These are phyloP conservation scores for Aethes cnicana DNA, from an alignment of 2,888 invertebrate genomes.

Conservation along the genomic window DNA sequence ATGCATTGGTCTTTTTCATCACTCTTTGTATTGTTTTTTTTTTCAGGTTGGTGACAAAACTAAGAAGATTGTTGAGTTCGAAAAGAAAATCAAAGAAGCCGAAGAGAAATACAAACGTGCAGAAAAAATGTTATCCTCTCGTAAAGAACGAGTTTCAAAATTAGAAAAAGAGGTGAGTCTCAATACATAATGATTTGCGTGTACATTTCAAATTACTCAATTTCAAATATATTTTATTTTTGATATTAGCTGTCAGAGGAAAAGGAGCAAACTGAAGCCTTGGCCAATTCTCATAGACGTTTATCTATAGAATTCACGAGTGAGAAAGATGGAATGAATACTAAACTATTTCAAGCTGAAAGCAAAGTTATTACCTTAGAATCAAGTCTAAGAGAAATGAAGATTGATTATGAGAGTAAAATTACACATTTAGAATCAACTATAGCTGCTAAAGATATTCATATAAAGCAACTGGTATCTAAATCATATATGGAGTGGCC, in stretches of 20 bases:
- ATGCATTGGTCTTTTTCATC: too few species aligned
- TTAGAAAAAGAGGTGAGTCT: conserved; percentile 83
- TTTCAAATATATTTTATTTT: too few species aligned
- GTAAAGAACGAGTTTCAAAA: conserved; percentile 82
- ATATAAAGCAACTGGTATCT: conserved; percentile 84
- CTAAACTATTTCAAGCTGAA: conserved; percentile 72
- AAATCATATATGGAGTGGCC: conserved; percentile 37
- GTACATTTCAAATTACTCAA: too few species aligned
- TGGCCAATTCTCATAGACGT: conserved; percentile 63
- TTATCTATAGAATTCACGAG: conserved; percentile 68
- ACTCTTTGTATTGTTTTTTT: conserved; percentile 30
- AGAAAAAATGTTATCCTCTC: conserved; percentile 79
- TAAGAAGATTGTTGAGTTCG: conserved; percentile 84
- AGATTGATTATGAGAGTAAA: conserved; percentile 83
- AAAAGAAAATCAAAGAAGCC: conserved; percentile 85
- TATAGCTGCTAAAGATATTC: conserved; percentile 82
- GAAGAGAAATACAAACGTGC: conserved; percentile 85
- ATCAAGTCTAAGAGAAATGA: conserved; percentile 76
- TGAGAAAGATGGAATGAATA: conserved; percentile 75
- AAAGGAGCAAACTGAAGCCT: conserved; percentile 68
- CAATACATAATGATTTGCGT: conserved; percentile 36
- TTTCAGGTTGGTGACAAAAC: conserved; percentile 84
- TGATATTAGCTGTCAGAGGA: conserved; percentile 74
- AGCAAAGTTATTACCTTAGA: conserved; percentile 74
- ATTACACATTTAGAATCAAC: conserved; percentile 82